Evolutionary conservation across 2,888 invertebrate genomes (phyloP), one percentile per base, ranked within the genome.

Genomic region (Ellobium chinense): DNA sequence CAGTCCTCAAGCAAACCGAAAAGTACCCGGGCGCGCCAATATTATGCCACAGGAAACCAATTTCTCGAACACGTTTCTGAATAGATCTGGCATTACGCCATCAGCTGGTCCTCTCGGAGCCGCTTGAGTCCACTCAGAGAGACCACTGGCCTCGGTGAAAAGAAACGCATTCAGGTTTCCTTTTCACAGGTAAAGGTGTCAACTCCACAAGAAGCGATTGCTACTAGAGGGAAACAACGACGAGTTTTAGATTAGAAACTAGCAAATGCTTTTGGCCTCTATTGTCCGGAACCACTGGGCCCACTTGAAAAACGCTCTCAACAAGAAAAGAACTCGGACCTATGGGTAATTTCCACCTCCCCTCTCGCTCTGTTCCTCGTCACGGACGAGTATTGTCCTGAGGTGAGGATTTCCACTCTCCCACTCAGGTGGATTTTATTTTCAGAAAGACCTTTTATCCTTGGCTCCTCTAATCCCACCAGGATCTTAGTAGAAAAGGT

Each of bases 161-260:
- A n/a, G 46, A 46, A 46, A 46, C 46, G 46, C n/a, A 46, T 46
- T 46, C 46, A 46, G 18, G 9, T 46, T 18, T 46, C 18, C 18
- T 46, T 46, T 46, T 46, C 46, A 46, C 46, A 46, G 46, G 9
- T 46, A 46, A 46, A 46, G 46, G 46, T 46, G 46, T 7, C 46
- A 46, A 46, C 46, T 46, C 46, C 7, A 62, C 2, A 14, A 12
- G 62, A 14, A n/a, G n/a, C 14, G 58, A 5, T n/a, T 58, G 12
- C 18, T n/a, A 9, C 58, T 9, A 24, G n/a, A n/a, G n/a, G n/a
- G 18, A 46, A 5, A 29, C 1, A 18, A 24, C n/a, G 29, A 69
- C 39, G 69, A 12, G 21, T 69, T 36, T 54, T 54, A 54, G 69
- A 69, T 69, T 69, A 9, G 54, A 70, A 5, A 54, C 56, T 70